Percentiles rank a stretch among this genome's conserved stretches.
These are phyloP conservation scores for Dryocosmus kuriphilus DNA, from an alignment of 2,888 invertebrate species.

Conservation along the genomic window DNA sequence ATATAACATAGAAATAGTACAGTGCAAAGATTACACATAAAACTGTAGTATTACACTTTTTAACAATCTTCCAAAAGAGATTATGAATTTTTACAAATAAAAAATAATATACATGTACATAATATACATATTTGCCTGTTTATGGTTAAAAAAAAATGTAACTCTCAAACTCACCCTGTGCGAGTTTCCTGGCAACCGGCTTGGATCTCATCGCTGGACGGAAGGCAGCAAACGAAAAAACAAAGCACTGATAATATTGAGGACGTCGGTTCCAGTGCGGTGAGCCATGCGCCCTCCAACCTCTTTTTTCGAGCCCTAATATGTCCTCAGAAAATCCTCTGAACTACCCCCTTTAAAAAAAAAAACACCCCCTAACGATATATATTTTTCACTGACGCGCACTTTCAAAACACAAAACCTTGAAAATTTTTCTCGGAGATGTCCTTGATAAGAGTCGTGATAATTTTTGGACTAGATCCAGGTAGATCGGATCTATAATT, in stretches of 20 bases:
- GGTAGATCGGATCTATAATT: conserved; percentile 8
- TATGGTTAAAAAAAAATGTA: too few relatives aligned
- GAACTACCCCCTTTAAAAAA: background rate
- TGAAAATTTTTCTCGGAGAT: background rate
- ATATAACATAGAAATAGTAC: too few relatives aligned
- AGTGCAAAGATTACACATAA: too few relatives aligned
- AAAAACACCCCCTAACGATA: conserved; percentile 11
- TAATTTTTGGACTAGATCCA: background rate
- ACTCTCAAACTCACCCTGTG: conserved; percentile 82
- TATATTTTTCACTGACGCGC: background rate
- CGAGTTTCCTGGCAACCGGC: conserved; percentile 85
- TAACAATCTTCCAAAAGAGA: too few relatives aligned
- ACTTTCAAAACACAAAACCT: background rate
- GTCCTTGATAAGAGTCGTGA: too few relatives aligned
- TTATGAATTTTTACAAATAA: too few relatives aligned
- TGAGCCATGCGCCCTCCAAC: conserved; percentile 70
- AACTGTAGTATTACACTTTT: too few relatives aligned
- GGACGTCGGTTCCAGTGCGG: conserved; percentile 64
- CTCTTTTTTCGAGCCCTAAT: background rate
- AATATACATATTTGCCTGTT: too few relatives aligned
- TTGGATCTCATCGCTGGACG: conserved; percentile 84
- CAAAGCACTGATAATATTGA: conserved; percentile 68
- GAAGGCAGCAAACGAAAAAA: conserved; percentile 64
- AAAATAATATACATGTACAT: too few relatives aligned
- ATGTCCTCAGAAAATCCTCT: too few relatives aligned